A percentile compares a stretch with the other conserved stretches of the same genome.
Conservation (phyloP, 1,140 invertebrate species). For the Archivesica marissinica region DNA sequence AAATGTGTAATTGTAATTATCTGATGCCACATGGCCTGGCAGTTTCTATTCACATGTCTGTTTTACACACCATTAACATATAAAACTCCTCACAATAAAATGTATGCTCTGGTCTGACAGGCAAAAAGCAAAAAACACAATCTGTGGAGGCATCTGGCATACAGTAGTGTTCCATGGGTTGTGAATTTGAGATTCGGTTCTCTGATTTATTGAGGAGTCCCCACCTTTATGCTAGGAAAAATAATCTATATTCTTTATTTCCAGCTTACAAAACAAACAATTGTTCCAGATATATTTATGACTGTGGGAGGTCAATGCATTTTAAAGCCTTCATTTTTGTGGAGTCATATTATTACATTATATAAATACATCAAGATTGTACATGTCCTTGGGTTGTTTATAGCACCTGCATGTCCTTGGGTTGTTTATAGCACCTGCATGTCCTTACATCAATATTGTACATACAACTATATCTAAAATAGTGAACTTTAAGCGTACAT, state of each 20-base stretch:
- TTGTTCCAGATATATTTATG: not conserved
- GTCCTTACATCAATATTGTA: no score
- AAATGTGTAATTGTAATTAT: slow-evolving; percentile 26
- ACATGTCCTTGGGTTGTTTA: no score
- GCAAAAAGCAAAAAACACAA: slow-evolving; percentile 15
- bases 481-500: no score
- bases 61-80: slow-evolving; percentile 46
- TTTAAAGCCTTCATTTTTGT: no score
- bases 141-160: slow-evolving; percentile 4
- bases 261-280: not conserved
- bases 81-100: slow-evolving; percentile 29
- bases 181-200: not conserved
- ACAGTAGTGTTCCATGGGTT: slow-evolving; percentile 15
- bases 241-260: not conserved
- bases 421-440: no score
- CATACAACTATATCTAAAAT: no score
- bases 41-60: slow-evolving; percentile 31
- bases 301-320: slow-evolving; percentile 4
- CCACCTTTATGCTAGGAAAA: not conserved
- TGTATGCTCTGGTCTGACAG: slow-evolving; percentile 1
- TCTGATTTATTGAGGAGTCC: slow-evolving; percentile 1
- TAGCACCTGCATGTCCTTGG: no score
- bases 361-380: no score
- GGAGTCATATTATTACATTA: no score
- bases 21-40: slow-evolving; percentile 22